Evolutionary conservation across 2,797 vertebrate genomes (phyloP).

Genomic region (Mionectes olivaceus): DNA sequence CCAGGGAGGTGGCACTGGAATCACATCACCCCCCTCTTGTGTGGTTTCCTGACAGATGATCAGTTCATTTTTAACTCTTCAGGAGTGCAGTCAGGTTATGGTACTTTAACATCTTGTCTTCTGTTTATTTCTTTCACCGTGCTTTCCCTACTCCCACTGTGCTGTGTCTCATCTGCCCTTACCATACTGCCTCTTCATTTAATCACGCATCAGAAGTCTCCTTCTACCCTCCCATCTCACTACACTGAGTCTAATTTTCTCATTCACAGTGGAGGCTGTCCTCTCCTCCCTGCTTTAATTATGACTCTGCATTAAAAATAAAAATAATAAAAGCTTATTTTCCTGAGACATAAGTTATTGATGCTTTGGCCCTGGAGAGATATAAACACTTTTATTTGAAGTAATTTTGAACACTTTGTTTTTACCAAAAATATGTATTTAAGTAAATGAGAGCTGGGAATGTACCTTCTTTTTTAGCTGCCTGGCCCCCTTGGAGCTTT

Average conservation of each 20-base stretch:
- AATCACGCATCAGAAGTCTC: conserved; percentile 59
- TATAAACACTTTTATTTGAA: background rate
- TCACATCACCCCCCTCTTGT: background rate
- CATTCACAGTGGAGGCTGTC: conserved; percentile 66
- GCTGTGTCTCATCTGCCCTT: conserved; percentile 57
- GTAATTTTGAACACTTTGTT: conserved; percentile 34
- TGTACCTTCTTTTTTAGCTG: conserved; percentile 2
- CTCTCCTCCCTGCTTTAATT: conserved; percentile 69
- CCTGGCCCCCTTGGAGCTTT: conserved; percentile 62
- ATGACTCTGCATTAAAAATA: conserved; percentile 52
- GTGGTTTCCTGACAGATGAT: conserved; percentile 29
- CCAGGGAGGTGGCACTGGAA: background rate
- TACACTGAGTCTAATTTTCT: conserved; percentile 59
- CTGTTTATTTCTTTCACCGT: conserved; percentile 53
- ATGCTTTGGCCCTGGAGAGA: conserved; percentile 53
- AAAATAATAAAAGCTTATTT: conserved; percentile 51
- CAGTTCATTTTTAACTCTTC: conserved; percentile 60
- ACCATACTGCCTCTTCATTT: conserved; percentile 58
- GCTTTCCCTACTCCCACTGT: conserved; percentile 50
- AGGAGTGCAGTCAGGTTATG: conserved; percentile 24
- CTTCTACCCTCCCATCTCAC: conserved; percentile 59
- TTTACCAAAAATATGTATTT: conserved; percentile 38
- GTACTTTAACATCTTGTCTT: conserved; percentile 57
- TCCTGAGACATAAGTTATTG: conserved; percentile 37
- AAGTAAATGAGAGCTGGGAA: conserved; percentile 44